Evolutionary conservation across 2,888 invertebrate species (phyloP), one percentile per base, ranked within the genome.

Genomic region (Gortyna flavago): DNA sequence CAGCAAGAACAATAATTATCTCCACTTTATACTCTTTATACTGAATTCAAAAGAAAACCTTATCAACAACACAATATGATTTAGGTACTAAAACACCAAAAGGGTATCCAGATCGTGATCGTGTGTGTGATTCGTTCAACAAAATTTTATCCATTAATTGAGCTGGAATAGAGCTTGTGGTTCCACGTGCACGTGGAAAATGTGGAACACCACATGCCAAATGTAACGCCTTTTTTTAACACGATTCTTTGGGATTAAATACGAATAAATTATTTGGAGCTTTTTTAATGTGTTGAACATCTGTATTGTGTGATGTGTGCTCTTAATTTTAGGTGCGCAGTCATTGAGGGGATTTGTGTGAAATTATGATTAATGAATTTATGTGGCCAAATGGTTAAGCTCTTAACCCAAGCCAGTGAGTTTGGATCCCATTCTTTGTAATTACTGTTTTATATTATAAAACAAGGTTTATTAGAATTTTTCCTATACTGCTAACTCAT

Each of bases 131-230:
- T 62, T 38, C 51, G 18, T 62, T 35, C 18, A 35, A 59, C 78
- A 72, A 75, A 72, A 82, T 82, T 79, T 70, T 41, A n/a, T 25
- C 35, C 65, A 69, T 75, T 84, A 66, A 81, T 81, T 74, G 35
- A 68, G 83, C 68, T 65, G n/a, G 21, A 59, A 75, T 59, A 35
- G 57, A 57, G 48, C 57, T 61, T 72, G 84, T 32, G 84, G 86
- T 85, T 16, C 25, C 13, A 75, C 70, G 70, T 41, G 61, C 59
- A 73, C 62, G 79, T 80, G 54, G 41, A 59, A 70, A 75, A 83
- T 65, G 75, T 29, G 79, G 59, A 64, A 51, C 35, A 67, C 84
- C 85, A 59, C 72, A 69, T 16, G 59, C 48, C 70, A 64, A 62
- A 79, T 62, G 18, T 73, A 75, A 79, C 74, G 44, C 72, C 77